Evolutionary conservation across 2,797 vertebrate genomes (phyloP).

Genomic region (Chaunax sp.): DNA sequence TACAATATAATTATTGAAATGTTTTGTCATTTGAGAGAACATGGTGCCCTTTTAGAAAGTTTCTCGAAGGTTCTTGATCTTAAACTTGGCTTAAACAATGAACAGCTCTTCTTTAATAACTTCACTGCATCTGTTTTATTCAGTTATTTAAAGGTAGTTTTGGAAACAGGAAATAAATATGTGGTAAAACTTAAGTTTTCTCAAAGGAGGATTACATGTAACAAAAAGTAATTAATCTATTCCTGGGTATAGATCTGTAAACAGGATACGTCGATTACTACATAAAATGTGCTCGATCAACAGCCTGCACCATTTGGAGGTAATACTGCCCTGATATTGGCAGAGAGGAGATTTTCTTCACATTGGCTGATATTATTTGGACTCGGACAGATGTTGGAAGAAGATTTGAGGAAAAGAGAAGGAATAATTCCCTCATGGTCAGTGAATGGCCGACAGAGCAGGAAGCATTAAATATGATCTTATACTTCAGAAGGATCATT

Average conservation of each 20-base stretch:
- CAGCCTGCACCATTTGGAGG: neutral
- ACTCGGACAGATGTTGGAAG: constrained; percentile 26
- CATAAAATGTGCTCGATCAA: constrained; percentile 9
- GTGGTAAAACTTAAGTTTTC: constrained; percentile 7
- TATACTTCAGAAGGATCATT: no score
- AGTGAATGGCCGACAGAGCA: constrained; percentile 23
- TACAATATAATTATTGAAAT: neutral
- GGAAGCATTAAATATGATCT: constrained; percentile 22
- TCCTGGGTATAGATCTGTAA: constrained; percentile 2
- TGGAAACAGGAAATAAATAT: no score
- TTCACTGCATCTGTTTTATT: neutral
- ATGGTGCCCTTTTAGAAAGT: neutral
- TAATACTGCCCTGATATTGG: constrained; percentile 2
- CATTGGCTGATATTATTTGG: constrained; percentile 21
- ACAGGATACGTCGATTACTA: constrained; percentile 3
- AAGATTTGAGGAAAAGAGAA: constrained; percentile 22
- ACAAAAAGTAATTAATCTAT: neutral
- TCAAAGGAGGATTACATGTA: neutral
- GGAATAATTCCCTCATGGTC: constrained; percentile 17
- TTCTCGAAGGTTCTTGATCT: neutral
- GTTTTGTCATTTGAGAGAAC: neutral
- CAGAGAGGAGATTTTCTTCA: constrained; percentile 18
- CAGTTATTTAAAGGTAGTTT: no score
- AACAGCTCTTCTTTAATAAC: neutral
- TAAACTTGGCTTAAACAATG: neutral